A percentile compares a stretch with the other conserved stretches of the same genome.
phyloP scores from a whole-genome alignment of 2,113 vertebrate genomes.

The Clarias macrocephalus region DNA sequence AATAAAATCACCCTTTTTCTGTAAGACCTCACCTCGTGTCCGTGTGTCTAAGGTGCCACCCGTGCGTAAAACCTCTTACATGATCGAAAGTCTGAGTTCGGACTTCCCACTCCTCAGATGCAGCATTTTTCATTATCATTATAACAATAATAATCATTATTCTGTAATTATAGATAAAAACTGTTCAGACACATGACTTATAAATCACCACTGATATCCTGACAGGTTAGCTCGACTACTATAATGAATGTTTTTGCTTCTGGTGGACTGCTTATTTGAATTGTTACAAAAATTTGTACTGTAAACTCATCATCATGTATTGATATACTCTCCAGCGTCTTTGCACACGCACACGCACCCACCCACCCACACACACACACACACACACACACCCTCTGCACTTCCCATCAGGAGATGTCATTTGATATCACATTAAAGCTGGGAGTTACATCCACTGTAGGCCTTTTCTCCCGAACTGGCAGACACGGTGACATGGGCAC shows the following conservation, averaged over 20 bases:
- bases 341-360: neutral
- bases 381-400: slow-evolving; percentile 15
- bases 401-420: slow-evolving; percentile 32
- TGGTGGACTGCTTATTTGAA: neutral
- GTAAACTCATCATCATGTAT: neutral
- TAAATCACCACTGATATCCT: neutral
- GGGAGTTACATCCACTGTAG: slow-evolving; percentile 23
- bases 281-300: neutral
- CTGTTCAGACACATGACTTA: neutral
- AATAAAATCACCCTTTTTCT: no score
- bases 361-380: slow-evolving; percentile 6
- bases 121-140: neutral
- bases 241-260: neutral
- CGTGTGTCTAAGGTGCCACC: no score
- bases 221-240: neutral
- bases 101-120: neutral
- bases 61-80: no score
- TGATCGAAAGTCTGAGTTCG: neutral
- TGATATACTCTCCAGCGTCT: neutral
- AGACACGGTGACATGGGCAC: neutral
- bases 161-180: neutral
- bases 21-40: no score
- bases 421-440: slow-evolving; percentile 34
- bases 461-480: slow-evolving; percentile 11
- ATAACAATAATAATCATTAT: no score